Conservation (phyloP, 2,888 invertebrate genomes). For the Margaritifera margaritifera region DNA sequence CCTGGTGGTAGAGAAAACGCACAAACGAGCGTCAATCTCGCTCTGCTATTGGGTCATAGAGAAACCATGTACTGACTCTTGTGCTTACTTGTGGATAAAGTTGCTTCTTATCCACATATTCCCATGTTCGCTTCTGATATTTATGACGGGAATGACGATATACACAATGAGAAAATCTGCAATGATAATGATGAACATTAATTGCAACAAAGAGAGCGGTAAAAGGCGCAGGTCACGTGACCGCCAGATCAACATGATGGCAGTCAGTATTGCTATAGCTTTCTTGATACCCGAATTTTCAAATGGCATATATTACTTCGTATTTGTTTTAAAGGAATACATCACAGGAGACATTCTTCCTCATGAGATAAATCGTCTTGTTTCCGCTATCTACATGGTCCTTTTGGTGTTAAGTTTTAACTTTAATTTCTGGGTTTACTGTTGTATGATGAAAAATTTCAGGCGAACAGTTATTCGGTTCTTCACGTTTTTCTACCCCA, state of each 20-base stretch:
- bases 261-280: conserved; percentile 21
- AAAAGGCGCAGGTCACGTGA: conserved; percentile 18
- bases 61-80: conserved; percentile 20
- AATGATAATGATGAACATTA: conserved; percentile 15
- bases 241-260: conserved; percentile 27
- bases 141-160: conserved; percentile 23
- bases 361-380: conserved; percentile 10
- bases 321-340: conserved; percentile 10
- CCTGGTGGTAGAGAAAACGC: conserved; percentile 15
- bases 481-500: conserved; percentile 11
- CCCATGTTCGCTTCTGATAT: conserved; percentile 19
- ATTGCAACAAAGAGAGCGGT: background rate
- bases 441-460: conserved; percentile 35
- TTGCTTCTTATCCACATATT: conserved; percentile 20
- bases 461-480: conserved; percentile 9
- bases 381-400: conserved; percentile 22
- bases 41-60: conserved; percentile 27
- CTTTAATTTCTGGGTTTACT: conserved; percentile 36
- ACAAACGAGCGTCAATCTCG: background rate
- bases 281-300: conserved; percentile 34
- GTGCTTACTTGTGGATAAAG: conserved; percentile 32
- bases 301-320: conserved; percentile 23
- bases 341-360: background rate
- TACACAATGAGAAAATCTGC: conserved; percentile 16
- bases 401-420: conserved; percentile 22